Evolutionary conservation across 1,140 invertebrate species (phyloP).

Genomic region (Belonocnema kinseyi): DNA sequence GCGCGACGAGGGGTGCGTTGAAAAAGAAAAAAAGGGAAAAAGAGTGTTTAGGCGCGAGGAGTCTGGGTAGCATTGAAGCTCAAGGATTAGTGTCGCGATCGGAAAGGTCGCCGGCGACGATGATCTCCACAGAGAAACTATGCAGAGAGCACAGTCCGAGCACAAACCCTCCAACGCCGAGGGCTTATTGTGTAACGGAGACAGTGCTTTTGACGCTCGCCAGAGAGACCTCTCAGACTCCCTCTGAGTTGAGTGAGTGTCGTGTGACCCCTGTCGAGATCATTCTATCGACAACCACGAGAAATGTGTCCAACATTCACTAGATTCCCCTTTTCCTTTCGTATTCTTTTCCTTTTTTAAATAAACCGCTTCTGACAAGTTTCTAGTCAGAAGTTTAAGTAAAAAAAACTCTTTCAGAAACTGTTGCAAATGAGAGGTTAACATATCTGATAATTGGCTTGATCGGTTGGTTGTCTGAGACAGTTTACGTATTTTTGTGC

Average conservation of each 20-base stretch:
- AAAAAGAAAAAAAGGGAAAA: conserved; percentile 33
- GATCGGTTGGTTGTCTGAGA: too few relatives aligned
- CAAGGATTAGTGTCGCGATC: conserved; percentile 36
- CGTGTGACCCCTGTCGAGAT: conserved; percentile 49
- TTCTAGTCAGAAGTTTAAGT: not conserved
- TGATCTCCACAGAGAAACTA: conserved; percentile 44
- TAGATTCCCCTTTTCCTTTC: conserved; percentile 36
- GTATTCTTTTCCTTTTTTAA: not conserved
- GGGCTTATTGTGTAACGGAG: conserved; percentile 52
- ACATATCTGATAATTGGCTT: too few relatives aligned
- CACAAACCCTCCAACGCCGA: conserved; percentile 45
- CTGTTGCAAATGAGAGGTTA: not conserved
- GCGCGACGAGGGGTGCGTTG: conserved; percentile 31
- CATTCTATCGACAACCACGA: conserved; percentile 41
- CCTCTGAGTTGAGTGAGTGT: conserved; percentile 51
- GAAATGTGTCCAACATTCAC: conserved; percentile 40
- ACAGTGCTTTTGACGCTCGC: conserved; percentile 53
- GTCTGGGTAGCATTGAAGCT: not conserved
- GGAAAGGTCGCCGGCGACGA: conserved; percentile 41
- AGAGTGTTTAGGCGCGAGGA: conserved; percentile 36
- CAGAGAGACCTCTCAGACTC: conserved; percentile 53
- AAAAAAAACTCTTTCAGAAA: not conserved
- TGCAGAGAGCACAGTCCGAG: conserved; percentile 45
- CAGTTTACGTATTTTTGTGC: too few relatives aligned
- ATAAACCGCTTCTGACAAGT: not conserved